Base-by-base conservation (phyloP, 1,140 invertebrate genomes). In the Scaptodrosophila lebanonensis region DNA sequence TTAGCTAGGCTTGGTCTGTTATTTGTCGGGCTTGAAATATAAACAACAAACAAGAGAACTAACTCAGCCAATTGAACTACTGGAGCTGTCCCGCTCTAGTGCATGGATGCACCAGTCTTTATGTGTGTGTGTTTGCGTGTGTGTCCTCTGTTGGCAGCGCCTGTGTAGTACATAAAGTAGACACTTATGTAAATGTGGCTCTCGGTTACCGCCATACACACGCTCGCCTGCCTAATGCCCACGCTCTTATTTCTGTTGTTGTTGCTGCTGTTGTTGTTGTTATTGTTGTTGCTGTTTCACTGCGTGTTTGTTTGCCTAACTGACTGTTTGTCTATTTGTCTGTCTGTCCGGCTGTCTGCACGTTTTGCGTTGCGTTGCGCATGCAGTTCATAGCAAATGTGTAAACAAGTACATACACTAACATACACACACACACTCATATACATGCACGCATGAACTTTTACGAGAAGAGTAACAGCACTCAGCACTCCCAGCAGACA, bases 341-440 rank as follows among this genome's bases (percentile, higher is more conserved):
- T 45, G 59, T 66, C 51, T 62, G 65, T 43, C 59, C 42, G 33
- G 45, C 68, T 62, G 73, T 79, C 73, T 62, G 75, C 75, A 73
- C 73, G 72, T 77, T 57, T 58, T 77, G 54, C 72, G 69, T 58
- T 77, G 54, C 72, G 69, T 73, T 65, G 65, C 56, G 50, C 69
- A 62, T 82, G 75, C 75, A 79, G 63, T 82, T 75, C 59, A 66
- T 66, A 82, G 75, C 59, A 82, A 73, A 54, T 82, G 69, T 60
- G 76, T 75, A 82, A 75, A 75, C 76, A 73, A 51, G 29, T 38
- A 49, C 44, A 63, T 65, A 69, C 39, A 47, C 45, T 39, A 48
- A 29, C 40, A 43, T 40, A 45, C 47, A 52, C 33, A 39, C 49
- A 45, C 25, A 45, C 27, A 32, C 7, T 20, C 20, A 40, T 12